Base-by-base conservation (phyloP, 1,140 invertebrate genomes). In the Scaptomyza montana region DNA sequence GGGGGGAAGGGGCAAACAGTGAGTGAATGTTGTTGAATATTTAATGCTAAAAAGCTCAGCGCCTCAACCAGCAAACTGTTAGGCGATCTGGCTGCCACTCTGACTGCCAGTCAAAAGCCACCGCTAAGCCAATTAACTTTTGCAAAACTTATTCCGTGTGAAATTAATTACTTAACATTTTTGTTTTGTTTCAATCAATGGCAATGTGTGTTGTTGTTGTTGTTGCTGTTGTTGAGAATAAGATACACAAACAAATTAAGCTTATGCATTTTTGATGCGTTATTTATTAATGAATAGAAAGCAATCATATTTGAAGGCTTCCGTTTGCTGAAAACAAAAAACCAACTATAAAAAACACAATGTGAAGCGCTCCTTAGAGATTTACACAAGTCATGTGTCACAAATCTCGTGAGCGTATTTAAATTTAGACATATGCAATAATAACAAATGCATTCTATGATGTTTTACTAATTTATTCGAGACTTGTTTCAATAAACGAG, bases 71-170 rank as follows among this genome's bases (percentile, higher is more conserved):
- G n/a, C 39, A 33, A 25, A 25, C 21, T 30, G 41, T 19, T 51
- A 5, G 30, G 45, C 30, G 41, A 39, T n/a, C 30, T 45, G 21
- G 30, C 13, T 16, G 16, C 16, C 16, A 16, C 16, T 16, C 16
- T 55, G 53, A 21, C 39, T 65, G 50, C 84, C 51, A 81, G 81
- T 72, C 64, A 78, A 87, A 78, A 86, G 81, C 74, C 69, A 80
- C 56, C 69, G 64, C 63, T 69, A 72, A 80, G 81, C 81, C 82
- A 86, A 87, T 86, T 86, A 87, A 87, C 75, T 76, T 25, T 80
- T 62, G 78, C 71, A 72, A 86, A 86, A 86, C 82, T 81, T 82
- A 86, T 82, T 81, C 71, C 82, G 82, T 87, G 78, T 87, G 78
- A 86, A 86, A 87, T 76, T 78, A 81, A 78, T 87, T 78, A 86